Conservation (phyloP, 2,113 vertebrate species). For the Salvelinus fontinalis region DNA sequence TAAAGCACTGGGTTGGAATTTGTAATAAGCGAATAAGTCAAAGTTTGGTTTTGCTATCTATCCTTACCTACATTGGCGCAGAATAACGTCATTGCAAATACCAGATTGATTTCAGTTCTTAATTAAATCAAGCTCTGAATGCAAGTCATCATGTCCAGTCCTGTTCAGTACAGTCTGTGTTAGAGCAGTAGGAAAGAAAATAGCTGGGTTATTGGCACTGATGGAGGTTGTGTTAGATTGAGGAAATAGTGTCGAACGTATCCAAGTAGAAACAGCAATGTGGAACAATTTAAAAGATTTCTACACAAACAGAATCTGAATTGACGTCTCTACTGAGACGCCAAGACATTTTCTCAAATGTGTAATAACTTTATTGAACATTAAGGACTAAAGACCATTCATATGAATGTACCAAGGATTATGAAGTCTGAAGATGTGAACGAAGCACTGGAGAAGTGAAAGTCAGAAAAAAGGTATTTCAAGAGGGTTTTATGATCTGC, state of each 20-base stretch:
- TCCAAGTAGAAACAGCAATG: constrained; percentile 20
- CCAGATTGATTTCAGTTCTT: constrained; percentile 54
- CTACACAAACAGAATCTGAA: not conserved
- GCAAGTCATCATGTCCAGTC: constrained; percentile 62
- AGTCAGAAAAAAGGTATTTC: constrained; percentile 46
- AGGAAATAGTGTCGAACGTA: constrained; percentile 29
- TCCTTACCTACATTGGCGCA: constrained; percentile 66
- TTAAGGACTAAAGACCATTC: not conserved
- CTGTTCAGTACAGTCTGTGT: constrained; percentile 67
- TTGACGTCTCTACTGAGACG: not conserved
- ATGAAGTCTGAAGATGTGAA: constrained; percentile 41
- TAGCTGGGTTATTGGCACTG: constrained; percentile 59
- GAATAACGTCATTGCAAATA: constrained; percentile 54
- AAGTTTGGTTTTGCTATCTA: constrained; percentile 57
- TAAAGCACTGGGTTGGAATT: constrained; percentile 39
- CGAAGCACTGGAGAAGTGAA: constrained; percentile 46
- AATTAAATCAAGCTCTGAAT: constrained; percentile 54
- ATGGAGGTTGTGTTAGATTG: constrained; percentile 26
- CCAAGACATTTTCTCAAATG: not conserved
- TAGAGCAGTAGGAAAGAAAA: constrained; percentile 65
- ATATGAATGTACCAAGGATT: constrained; percentile 18
- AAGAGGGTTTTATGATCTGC: constrained; percentile 44
- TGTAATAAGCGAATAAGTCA: constrained; percentile 44
- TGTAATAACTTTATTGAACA: constrained; percentile 9
- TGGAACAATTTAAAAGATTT: not conserved